Base-by-base conservation (phyloP, 2,113 vertebrate genomes). In the Xenus cinereus region DNA sequence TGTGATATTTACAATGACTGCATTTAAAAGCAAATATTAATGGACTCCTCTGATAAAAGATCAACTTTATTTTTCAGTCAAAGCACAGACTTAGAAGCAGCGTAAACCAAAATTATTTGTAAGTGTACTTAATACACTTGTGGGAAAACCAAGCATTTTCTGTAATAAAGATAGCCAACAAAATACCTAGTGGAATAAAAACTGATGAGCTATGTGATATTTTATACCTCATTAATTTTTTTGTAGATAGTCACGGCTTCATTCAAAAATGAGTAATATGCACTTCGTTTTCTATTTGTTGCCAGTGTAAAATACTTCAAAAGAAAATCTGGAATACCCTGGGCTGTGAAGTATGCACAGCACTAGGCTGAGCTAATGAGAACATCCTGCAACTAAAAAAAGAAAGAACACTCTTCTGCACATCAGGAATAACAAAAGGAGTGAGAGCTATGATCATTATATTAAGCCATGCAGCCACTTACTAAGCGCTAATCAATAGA, bases 401-500 rank as follows among this genome's bases (percentile, higher is more conserved):
- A 76, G 43, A 84, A 78, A 76, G 66, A 89, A 64, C 12, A 66
- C 11, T 63, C 26, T 79, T 87, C 74, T 50, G 53, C 3, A 3
- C 41, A 66, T 69, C 50, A 74, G 53, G 33, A 91, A 90, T 57
- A 91, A 93, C 45, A 91, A 94, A 82, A 82, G 64, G 43, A 94
- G 48, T 1, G 23, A 53, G 46, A 88, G 56, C 62, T 54, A 21
- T 46, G 48, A 54, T 90, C 67, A 39, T 94, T 91, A 27, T 14
- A 88, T 91, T 91, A 89, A 95, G 71, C 71, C 43, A 23, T 76
- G 74, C 69, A 93, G 35, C 84, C 87, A 71, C 71, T 85, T 82
- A 76, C 93, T 85, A 76, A 96, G 75, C 77, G 82, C 74, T 96
- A 77, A 96, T 96, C 96, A 85, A 96, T 96, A 93, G 20, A 54